phyloP scores from a whole-genome alignment of 2,888 invertebrate genomes.

The Lasioglossum lativentre region DNA sequence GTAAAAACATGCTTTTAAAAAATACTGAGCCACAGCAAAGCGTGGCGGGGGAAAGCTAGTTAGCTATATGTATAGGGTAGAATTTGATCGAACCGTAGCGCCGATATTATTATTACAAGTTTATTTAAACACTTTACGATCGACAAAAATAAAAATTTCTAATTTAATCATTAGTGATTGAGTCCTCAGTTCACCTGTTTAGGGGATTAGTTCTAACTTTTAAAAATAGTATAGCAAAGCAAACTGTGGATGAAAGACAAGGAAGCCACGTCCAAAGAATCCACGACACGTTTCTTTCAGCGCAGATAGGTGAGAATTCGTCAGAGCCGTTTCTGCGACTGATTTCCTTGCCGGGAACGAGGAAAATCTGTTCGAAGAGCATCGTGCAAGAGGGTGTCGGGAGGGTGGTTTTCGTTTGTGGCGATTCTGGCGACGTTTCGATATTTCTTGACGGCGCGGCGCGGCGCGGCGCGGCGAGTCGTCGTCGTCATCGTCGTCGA shows the following conservation, averaged over 20 bases:
- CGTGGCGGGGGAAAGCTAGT: too few relatives aligned
- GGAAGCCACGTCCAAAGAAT: neutral
- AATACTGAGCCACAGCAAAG: too few relatives aligned
- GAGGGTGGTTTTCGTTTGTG: neutral
- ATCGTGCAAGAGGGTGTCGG: neutral
- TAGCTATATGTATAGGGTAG: too few relatives aligned
- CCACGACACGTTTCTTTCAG: neutral
- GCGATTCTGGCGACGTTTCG: slow-evolving; percentile 59
- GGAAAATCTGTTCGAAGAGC: slow-evolving; percentile 5
- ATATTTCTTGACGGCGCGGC: slow-evolving; percentile 64
- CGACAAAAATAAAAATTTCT: too few relatives aligned
- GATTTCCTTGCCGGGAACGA: slow-evolving; percentile 1
- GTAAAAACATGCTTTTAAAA: too few relatives aligned
- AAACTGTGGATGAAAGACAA: neutral
- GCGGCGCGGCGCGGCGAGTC: slow-evolving; percentile 18
- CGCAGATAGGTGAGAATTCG: neutral
- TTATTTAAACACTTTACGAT: too few relatives aligned
- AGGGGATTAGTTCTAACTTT: neutral
- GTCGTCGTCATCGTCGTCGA: slow-evolving; percentile 52
- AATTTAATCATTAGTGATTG: too few relatives aligned
- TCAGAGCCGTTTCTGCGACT: neutral
- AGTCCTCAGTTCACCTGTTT: neutral
- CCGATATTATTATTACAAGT: too few relatives aligned
- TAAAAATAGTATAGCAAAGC: neutral
- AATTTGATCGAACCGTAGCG: too few relatives aligned